These are phyloP conservation scores for Thyatira batis DNA, from an alignment of 2,888 invertebrate genomes.

Conservation along the genomic window DNA sequence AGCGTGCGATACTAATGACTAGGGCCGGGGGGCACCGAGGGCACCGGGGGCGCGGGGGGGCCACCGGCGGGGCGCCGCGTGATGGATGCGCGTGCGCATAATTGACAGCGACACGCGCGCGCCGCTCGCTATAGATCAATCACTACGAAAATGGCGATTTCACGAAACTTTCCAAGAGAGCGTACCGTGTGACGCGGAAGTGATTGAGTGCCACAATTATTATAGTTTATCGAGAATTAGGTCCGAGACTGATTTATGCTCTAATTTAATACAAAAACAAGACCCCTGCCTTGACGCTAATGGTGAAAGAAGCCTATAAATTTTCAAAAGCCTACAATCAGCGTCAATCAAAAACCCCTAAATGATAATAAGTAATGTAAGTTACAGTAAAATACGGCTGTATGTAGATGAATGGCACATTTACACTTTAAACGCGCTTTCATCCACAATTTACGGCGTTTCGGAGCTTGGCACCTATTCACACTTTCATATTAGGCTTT, in stretches of 20 bases:
- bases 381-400: too few relatives aligned
- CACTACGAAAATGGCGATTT: slow-evolving; percentile 3
- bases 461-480: not conserved
- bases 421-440: too few relatives aligned
- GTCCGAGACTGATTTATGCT: not conserved
- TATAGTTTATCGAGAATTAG: not conserved
- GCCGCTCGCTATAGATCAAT: slow-evolving; percentile 13
- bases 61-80: slow-evolving; percentile 11
- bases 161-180: slow-evolving; percentile 10
- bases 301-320: not conserved
- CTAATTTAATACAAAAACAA: not conserved
- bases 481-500: not conserved
- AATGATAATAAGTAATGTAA: too few relatives aligned
- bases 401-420: too few relatives aligned
- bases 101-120: slow-evolving; percentile 48
- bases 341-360: not conserved
- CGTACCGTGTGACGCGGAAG: slow-evolving; percentile 8
- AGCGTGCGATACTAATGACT: not conserved
- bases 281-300: not conserved
- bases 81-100: slow-evolving; percentile 51
- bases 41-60: not conserved
- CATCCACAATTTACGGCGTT: too few relatives aligned
- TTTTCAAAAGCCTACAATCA: not conserved
- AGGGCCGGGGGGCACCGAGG: not conserved
- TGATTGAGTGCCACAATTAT: not conserved